Evolutionary conservation across 2,113 vertebrate genomes (phyloP), one percentile per base, ranked within the genome.

Genomic region (Lanius ludovicianus): DNA sequence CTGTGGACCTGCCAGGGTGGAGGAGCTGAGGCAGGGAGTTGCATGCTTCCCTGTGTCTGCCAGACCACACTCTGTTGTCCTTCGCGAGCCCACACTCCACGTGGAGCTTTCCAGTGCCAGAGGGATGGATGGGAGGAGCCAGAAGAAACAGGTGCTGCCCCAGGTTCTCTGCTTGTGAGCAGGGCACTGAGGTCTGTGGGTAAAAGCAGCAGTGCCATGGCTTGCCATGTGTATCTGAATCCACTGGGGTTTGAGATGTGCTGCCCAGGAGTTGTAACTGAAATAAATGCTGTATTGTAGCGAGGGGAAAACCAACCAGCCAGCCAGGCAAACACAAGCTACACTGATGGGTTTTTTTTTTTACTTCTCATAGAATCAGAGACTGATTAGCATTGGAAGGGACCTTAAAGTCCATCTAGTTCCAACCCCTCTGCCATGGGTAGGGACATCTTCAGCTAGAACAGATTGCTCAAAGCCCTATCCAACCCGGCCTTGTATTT

Each of bases 151-250:
- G 81, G 13, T 11, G 1, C 9, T 24, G 27, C 52, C 13, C 33
- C 18, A 31, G 16, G 28, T 52, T 68, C 39, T 46, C 62, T 13
- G 20, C 53, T 35, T 30, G 31, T 15, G 23, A 65, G 60, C 47
- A n/a, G 52, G n/a, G 15, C 18, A 0, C 47, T 6, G 47, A 83
- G 30, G 44, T 28, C 15, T 12, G 35, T 14, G 13, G 21, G 17
- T 13, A 42, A 46, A 88, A 59, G 74, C 6, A 62, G 46, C 30
- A 49, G 31, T 0, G 0, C 20, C n/a, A 5, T 2, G 12, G 27
- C 28, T 69, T 35, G 56, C 52, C 64, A 11, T 4, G 4, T 53
- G 39, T 55, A 19, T 11, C 41, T 1, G 2, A 39, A 17, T 35
- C 46, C 46, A 3, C 13, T 4, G 11, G 22, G 28, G 11, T 25